These are phyloP conservation scores for Sterna hirundo DNA, from an alignment of 2,113 vertebrate species.

Conservation along the genomic window DNA sequence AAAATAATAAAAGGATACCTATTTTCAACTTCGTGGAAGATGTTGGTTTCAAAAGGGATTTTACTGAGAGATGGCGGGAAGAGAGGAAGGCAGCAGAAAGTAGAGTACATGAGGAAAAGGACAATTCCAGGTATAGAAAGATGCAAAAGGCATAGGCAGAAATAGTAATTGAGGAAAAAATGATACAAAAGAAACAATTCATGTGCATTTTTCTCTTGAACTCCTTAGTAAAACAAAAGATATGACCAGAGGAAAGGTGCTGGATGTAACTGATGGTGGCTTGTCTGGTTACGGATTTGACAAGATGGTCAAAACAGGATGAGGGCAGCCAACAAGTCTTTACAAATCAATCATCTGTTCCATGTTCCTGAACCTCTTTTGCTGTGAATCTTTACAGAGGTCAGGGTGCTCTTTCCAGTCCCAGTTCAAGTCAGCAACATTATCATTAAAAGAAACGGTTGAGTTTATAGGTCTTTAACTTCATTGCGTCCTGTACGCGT, in stretches of 20 bases:
- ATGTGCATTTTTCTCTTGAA: not conserved
- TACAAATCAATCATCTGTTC: not conserved
- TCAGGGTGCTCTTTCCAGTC: not conserved
- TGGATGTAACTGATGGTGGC: not conserved
- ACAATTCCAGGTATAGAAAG: not conserved
- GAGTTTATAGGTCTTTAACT: not conserved
- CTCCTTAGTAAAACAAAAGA: not conserved
- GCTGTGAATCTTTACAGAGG: not conserved
- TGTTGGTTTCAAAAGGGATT: not conserved
- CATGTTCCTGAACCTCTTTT: not conserved
- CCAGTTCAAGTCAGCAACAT: not conserved
- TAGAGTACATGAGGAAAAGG: not conserved
- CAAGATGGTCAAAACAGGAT: not conserved
- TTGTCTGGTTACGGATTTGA: not conserved
- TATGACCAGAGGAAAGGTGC: not conserved
- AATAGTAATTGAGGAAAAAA: not conserved
- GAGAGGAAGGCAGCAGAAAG: not conserved
- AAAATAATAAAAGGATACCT: not conserved
- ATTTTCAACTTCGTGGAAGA: not conserved
- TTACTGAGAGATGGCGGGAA: accelerated
- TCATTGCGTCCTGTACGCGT: not conserved
- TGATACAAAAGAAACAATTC: not conserved
- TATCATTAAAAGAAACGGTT: not conserved
- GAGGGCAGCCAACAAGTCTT: not conserved
- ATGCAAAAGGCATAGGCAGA: not conserved